phyloP scores from a whole-genome alignment of 2,797 vertebrate species.

The Nyctalus aviator region DNA sequence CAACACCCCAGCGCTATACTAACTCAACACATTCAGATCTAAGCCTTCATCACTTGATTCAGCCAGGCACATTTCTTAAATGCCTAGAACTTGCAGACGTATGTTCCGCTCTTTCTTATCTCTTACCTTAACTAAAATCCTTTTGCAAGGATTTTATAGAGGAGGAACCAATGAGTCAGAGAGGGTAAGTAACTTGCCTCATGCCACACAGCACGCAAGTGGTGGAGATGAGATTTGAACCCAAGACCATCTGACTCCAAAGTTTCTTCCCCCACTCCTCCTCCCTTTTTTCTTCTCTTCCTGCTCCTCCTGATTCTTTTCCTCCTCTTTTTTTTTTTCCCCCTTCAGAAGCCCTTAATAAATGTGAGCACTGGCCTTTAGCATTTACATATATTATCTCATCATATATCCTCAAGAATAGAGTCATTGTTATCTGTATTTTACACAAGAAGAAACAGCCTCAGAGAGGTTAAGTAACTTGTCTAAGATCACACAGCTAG shows the following conservation, averaged over 20 bases:
- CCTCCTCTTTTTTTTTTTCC: neutral
- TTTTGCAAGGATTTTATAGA: neutral
- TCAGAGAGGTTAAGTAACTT: neutral
- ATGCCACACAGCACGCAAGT: neutral
- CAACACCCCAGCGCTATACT: too few relatives aligned
- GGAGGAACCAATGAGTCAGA: neutral
- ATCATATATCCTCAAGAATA: neutral
- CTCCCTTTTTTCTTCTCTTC: neutral
- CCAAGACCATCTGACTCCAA: neutral
- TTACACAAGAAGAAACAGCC: neutral
- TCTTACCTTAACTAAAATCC: constrained; percentile 5
- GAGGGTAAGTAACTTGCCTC: neutral
- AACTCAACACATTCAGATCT: too few relatives aligned
- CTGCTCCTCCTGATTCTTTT: neutral
- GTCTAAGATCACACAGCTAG: neutral
- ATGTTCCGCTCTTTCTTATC: neutral
- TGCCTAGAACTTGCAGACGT: neutral
- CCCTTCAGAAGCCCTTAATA: neutral
- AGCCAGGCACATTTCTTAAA: neutral
- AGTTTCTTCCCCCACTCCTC: neutral
- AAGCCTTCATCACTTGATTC: too few relatives aligned
- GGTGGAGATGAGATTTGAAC: constrained; percentile 23
- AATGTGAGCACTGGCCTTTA: neutral
- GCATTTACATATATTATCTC: neutral
- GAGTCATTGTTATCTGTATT: neutral